Conservation (phyloP, 2,113 vertebrate genomes). For the Pluvialis apricaria region DNA sequence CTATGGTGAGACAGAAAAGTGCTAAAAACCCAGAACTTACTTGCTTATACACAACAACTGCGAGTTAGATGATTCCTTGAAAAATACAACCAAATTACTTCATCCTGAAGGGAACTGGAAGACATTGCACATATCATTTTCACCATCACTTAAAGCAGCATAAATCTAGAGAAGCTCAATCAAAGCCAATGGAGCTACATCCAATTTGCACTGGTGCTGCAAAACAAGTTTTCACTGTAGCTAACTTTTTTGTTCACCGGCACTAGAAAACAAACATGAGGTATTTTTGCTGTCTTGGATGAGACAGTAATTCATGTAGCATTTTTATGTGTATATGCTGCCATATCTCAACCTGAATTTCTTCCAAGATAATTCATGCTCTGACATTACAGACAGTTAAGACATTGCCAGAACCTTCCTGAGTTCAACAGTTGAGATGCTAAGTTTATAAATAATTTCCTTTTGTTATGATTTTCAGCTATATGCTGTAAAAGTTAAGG, state of each 20-base stretch:
- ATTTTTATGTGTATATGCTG: neutral
- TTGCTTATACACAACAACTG: neutral
- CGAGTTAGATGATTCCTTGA: neutral
- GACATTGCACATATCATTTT: neutral
- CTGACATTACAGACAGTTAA: neutral
- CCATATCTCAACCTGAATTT: neutral
- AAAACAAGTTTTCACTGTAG: neutral
- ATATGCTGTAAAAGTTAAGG: neutral
- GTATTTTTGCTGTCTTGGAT: neutral
- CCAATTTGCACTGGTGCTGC: neutral
- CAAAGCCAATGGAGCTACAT: neutral
- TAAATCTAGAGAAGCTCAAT: neutral
- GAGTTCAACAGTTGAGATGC: neutral
- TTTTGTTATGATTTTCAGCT: neutral
- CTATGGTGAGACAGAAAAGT: neutral
- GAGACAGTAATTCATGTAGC: neutral
- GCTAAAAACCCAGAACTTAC: neutral
- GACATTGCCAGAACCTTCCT: neutral
- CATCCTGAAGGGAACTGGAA: neutral
- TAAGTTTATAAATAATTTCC: neutral
- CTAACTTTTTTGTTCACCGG: neutral
- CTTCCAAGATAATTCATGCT: neutral
- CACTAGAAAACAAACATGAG: neutral
- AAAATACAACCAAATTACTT: constrained; percentile 2
- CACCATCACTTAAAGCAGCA: neutral